A percentile compares a stretch with the other conserved stretches of the same genome.
phyloP scores from a whole-genome alignment of 2,113 vertebrate species.

The Cranoglanis bouderius region DNA sequence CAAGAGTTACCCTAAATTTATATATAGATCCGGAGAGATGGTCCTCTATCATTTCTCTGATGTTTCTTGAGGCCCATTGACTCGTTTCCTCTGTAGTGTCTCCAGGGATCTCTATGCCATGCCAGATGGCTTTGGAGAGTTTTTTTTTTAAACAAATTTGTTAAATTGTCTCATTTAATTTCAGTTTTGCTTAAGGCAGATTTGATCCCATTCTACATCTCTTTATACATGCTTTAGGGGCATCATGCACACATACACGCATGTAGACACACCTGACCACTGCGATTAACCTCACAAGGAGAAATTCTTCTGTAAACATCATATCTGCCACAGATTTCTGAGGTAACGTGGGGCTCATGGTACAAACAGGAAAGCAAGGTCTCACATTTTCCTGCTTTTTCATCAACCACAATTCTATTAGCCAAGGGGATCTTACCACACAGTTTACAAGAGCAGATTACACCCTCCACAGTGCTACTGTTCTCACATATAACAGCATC shows the following conservation, averaged over 20 bases:
- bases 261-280: conserved; percentile 19
- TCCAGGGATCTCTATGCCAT: conserved; percentile 19
- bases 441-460: conserved; percentile 39
- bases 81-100: conserved; percentile 27
- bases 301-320: conserved; percentile 19
- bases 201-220: conserved; percentile 44
- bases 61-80: conserved; percentile 14
- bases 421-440: conserved; percentile 59
- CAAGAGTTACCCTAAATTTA: conserved; percentile 4
- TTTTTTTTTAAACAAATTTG: conserved; percentile 62
- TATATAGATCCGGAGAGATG: conserved; percentile 31
- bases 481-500: neutral
- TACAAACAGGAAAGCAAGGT: conserved; percentile 30
- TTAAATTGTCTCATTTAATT: conserved; percentile 72
- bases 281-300: neutral
- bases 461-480: conserved; percentile 32
- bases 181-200: conserved; percentile 62
- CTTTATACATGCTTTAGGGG: conserved; percentile 35
- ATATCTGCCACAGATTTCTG: conserved; percentile 10
- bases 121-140: conserved; percentile 49
- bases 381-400: conserved; percentile 46
- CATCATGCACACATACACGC: conserved; percentile 16
- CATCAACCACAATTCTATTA: conserved; percentile 58
- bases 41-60: conserved; percentile 15
- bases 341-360: conserved; percentile 38